phyloP scores from a whole-genome alignment of 2,113 vertebrate genomes.

The Thomomys bottae region DNA sequence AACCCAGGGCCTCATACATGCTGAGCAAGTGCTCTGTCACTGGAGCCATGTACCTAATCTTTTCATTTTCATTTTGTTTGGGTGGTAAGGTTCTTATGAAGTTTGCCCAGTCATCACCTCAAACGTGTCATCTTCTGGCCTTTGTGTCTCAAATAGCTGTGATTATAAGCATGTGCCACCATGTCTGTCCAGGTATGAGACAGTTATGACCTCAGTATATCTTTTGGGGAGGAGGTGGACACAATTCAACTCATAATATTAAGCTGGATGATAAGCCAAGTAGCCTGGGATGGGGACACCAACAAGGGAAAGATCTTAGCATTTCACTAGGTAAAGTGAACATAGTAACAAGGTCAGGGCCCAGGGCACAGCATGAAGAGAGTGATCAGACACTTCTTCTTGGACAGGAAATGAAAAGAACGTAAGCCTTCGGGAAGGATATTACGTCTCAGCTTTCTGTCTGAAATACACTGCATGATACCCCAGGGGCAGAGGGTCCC shows the following conservation, averaged over 20 bases:
- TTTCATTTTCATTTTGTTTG: too few species aligned
- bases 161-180: too few species aligned
- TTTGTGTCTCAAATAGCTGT: too few species aligned
- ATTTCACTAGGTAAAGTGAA: slow-evolving; percentile 5
- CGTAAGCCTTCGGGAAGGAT: background rate
- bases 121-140: too few species aligned
- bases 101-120: too few species aligned
- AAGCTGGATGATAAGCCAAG: background rate
- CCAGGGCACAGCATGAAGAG: background rate
- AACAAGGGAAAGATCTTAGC: background rate
- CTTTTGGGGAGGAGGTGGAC: background rate
- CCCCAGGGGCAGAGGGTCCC: background rate
- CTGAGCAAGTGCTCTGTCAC: too few species aligned
- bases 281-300: background rate
- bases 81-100: too few species aligned
- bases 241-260: background rate
- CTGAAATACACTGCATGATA: background rate
- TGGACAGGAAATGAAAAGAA: background rate
- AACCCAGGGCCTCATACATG: too few species aligned
- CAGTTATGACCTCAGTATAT: background rate
- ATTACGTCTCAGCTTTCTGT: background rate
- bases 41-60: too few species aligned
- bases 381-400: background rate
- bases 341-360: background rate
- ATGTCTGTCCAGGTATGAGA: background rate